Base-by-base conservation (phyloP, 37 sponge, comb jelly and placozoan species). In the Haliclona indistincta region DNA sequence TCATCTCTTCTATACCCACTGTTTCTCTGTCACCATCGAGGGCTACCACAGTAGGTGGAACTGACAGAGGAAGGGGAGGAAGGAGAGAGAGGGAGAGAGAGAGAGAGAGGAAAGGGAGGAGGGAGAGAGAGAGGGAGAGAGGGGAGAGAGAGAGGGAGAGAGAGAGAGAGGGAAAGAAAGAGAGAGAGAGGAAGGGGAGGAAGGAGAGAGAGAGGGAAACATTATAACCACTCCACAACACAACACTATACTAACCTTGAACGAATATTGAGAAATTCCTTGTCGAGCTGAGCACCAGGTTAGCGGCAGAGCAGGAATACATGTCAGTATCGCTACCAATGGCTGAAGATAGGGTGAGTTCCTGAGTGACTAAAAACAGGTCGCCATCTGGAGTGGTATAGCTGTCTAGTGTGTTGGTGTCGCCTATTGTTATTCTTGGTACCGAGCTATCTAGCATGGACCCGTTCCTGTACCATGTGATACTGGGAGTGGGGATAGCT, bases 401-500 rank as follows among this genome's bases (percentile, higher is more conserved):
- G 8, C 13, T n/a, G 8, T 17, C 13, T 13, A 47, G 49, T 47
- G 49, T 47, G 13, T 8, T 17, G 13, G 13, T 13, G 13, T 47
- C 49, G 8, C 13, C 13, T 17, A 47, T 47, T 20, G n/a, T 58
- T 26, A 20, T 58, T n/a, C 60, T n/a, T 6, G 23, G 7, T 47
- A 15, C 13, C 13, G 10, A 10, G 22, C 26, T 25, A 25, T 20
- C 11, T 25, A 58, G 60, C 28, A 25, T 26, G n/a, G 13, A 25
- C 25, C 60, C 60, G 7, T 58, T n/a, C 28, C 15, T 68, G 56
- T 70, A 74, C 84, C 87, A 91, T 23, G 32, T 25, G 43, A 91
- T 82, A 51, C 38, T 44, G 3, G 92, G 92, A 10, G 76, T 55
- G 40, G 92, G 92, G 26, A 74, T 39, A 62, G 84, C 92, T 63